Evolutionary conservation across 2,113 vertebrate species (phyloP), one percentile per base, ranked within the genome.

Genomic region (Egretta garzetta): DNA sequence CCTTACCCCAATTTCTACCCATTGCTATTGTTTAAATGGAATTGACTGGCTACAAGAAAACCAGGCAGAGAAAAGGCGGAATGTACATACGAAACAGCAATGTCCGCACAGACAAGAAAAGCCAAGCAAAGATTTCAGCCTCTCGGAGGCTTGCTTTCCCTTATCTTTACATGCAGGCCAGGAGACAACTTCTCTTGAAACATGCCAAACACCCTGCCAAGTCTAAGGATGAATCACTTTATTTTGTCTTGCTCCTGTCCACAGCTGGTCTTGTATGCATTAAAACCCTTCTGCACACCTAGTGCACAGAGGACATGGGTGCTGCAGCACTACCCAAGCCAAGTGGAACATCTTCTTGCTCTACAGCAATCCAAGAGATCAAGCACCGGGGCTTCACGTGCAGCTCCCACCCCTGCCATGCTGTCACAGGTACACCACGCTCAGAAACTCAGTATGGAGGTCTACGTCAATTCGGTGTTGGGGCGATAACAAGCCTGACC

Each of bases 381-480:
- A 35, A 53, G 50, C 68, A 45, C 23, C 0, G 1, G 73, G 35
- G 50, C 8, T 32, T 14, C 33, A 9, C 0, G 1, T 43, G 56
- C n/a, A 80, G 71, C n/a, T 63, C 59, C 43, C 60, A 35, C 43
- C 19, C 35, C 75, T 80, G 70, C 62, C 2, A 0, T 12, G 39
- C 70, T 81, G 41, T n/a, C 39, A 20, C 22, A 33, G 64, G 39
- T 18, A 75, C 53, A 4, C 21, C 4, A 6, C 0, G 6, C 53
- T 71, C 52, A 32, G 17, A 20, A 28, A 1, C 13, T 43, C 45
- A 15, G 10, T 12, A 5, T 13, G 39, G 56, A 90, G 23, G 43
- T 59, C 77, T 72, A 24, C 0, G 4, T 14, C 73, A 81, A 13
- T 70, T 60, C 71, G 72, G 23, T 0, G 0, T 0, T 14, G 17